Percentiles rank a stretch among this genome's conserved stretches.
These are phyloP conservation scores for Lepidurus packardi DNA, from an alignment of 1,140 invertebrate species.

Conservation along the genomic window DNA sequence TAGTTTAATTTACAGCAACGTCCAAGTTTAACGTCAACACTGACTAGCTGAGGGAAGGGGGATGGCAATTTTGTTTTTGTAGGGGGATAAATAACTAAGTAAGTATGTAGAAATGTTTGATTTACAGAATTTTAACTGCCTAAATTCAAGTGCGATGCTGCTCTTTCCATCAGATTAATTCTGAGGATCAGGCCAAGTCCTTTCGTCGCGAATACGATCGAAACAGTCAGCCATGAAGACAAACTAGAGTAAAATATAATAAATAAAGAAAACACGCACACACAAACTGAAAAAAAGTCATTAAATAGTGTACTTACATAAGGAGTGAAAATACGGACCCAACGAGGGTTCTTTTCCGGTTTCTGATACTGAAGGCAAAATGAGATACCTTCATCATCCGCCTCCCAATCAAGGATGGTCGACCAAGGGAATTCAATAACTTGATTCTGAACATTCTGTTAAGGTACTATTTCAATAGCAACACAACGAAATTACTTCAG, in stretches of 20 bases:
- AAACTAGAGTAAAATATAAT: conserved; percentile 61
- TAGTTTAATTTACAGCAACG: conserved; percentile 12
- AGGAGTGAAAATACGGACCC: conserved; percentile 83
- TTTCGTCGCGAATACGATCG: conserved; percentile 84
- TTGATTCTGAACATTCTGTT: conserved; percentile 51
- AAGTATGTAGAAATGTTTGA: too few species aligned
- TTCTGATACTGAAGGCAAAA: conserved; percentile 82
- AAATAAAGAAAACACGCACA: conserved; percentile 18
- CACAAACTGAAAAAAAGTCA: background rate
- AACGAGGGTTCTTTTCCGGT: conserved; percentile 70
- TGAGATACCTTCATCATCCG: conserved; percentile 83
- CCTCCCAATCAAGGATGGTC: conserved; percentile 72
- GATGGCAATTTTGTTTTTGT: background rate
- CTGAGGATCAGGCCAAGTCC: conserved; percentile 40
- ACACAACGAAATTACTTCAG: conserved; percentile 55
- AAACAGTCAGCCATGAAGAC: conserved; percentile 90
- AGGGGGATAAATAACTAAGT: background rate
- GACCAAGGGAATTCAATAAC: conserved; percentile 80
- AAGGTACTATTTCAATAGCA: background rate
- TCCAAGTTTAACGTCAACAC: conserved; percentile 15
- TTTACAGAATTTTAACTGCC: too few species aligned
- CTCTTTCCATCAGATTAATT: background rate
- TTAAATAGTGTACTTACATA: conserved; percentile 58
- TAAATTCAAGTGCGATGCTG: too few species aligned
- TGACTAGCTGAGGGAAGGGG: conserved; percentile 11